phyloP scores from a whole-genome alignment of 2,113 vertebrate genomes.

The Macroglossus sobrinus region DNA sequence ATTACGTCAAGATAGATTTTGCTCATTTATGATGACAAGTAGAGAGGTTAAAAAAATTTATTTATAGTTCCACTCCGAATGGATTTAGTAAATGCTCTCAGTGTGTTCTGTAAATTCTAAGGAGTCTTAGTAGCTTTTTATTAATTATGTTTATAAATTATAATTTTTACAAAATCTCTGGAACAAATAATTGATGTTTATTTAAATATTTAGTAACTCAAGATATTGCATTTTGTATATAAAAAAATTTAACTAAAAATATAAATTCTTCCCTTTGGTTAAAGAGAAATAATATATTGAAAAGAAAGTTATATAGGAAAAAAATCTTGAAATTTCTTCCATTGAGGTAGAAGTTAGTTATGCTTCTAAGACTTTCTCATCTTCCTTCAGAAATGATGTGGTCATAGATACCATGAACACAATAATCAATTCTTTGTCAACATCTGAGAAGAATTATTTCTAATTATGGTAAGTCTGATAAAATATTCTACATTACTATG shows the following conservation, averaged over 20 bases:
- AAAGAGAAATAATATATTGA: not conserved
- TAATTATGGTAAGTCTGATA: not conserved
- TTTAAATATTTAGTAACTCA: constrained; percentile 24
- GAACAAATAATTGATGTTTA: not conserved
- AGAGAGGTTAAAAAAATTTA: constrained; percentile 30
- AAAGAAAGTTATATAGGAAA: not conserved
- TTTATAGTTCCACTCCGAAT: not conserved
- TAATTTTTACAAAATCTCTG: not conserved
- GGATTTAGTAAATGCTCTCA: not conserved
- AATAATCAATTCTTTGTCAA: not conserved
- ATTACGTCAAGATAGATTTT: constrained; percentile 31
- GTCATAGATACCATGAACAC: not conserved
- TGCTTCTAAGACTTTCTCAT: not conserved
- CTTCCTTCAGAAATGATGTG: not conserved
- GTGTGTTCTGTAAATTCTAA: constrained; percentile 24
- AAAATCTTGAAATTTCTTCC: not conserved
- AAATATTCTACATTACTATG: not conserved
- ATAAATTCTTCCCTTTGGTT: not conserved
- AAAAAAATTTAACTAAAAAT: not conserved
- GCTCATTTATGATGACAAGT: constrained; percentile 40
- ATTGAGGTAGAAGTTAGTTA: not conserved
- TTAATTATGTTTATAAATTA: constrained; percentile 50
- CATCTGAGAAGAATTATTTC: not conserved
- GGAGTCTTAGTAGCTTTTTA: constrained; percentile 5
- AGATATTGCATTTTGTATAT: not conserved